These are phyloP conservation scores for Catagonus wagneri DNA, from an alignment of 2,113 vertebrate species.

Conservation along the genomic window DNA sequence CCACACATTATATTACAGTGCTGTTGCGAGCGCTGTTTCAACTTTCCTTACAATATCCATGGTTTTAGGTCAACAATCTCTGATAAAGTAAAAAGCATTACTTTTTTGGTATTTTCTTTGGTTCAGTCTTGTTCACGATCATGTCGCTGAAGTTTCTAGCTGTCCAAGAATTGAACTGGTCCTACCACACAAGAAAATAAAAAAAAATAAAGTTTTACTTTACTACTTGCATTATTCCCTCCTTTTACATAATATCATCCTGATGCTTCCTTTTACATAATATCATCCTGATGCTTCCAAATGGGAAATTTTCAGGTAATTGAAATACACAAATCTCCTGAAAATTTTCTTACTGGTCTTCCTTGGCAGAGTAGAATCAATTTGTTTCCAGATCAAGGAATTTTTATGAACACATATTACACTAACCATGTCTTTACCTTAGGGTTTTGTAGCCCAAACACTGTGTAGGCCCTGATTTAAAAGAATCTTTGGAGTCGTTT, in stretches of 20 bases:
- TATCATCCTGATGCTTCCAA: neutral
- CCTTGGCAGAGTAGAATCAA: neutral
- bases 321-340: constrained; percentile 3
- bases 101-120: neutral
- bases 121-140: neutral
- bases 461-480: neutral
- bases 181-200: neutral
- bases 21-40: neutral
- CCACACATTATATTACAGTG: neutral
- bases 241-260: neutral
- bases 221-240: neutral
- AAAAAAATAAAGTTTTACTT: neutral
- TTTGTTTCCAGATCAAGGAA: neutral
- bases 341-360: constrained; percentile 1
- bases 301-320: constrained; percentile 5
- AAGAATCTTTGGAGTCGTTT: neutral
- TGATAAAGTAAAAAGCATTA: neutral
- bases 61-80: neutral
- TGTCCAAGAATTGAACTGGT: neutral
- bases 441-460: neutral
- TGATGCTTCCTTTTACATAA: neutral
- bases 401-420: neutral
- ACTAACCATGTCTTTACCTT: neutral
- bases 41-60: neutral
- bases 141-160: neutral